phyloP scores from a whole-genome alignment of 1,140 invertebrate species.

The Hesperophylax magnus region DNA sequence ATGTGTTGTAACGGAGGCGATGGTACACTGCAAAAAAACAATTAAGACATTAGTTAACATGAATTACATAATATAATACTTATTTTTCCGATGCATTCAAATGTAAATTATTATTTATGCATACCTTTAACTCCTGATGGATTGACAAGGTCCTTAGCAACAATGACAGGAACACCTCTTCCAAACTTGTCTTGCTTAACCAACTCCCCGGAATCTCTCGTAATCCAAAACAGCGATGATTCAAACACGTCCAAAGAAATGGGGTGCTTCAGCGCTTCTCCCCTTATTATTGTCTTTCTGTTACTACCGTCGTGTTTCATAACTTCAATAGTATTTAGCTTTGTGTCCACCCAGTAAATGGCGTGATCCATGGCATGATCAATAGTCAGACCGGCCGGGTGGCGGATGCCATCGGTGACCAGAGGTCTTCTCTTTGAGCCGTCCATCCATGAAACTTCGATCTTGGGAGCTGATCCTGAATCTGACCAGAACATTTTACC shows the following conservation, averaged over 20 bases:
- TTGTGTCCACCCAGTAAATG: conserved; percentile 96
- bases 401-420: conserved; percentile 83
- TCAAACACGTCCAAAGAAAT: conserved; percentile 95
- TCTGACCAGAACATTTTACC: conserved; percentile 94
- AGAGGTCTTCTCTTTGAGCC: conserved; percentile 87
- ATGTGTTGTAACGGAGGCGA: conserved; percentile 83
- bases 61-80: neutral
- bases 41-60: neutral
- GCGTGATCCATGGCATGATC: conserved; percentile 92
- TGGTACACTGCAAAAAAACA: conserved; percentile 78
- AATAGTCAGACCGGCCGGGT: conserved; percentile 90
- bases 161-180: conserved; percentile 86
- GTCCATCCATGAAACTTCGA: conserved; percentile 96
- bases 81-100: no score
- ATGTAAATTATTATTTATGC: neutral
- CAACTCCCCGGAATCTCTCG: conserved; percentile 86
- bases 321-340: conserved; percentile 93
- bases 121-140: conserved; percentile 87
- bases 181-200: conserved; percentile 96
- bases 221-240: conserved; percentile 91
- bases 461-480: conserved; percentile 85
- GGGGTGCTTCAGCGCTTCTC: conserved; percentile 83
- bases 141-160: conserved; percentile 85
- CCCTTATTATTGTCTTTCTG: conserved; percentile 80
- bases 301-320: conserved; percentile 88